phyloP scores from a whole-genome alignment of 1,140 invertebrate genomes.

The Neodiprion virginianus region DNA sequence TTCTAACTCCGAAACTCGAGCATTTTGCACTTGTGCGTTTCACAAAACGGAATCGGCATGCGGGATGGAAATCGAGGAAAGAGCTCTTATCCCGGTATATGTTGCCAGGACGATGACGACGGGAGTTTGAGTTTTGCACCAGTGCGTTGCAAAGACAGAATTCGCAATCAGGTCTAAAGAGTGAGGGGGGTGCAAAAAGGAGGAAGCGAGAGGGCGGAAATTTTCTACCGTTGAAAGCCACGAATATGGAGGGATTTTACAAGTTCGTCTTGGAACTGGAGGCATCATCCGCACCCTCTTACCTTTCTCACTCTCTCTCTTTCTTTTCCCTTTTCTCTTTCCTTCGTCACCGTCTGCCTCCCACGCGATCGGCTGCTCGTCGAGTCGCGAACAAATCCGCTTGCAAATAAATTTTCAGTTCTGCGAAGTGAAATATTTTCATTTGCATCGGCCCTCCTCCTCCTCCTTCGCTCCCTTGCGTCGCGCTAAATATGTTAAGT shows the following conservation, averaged over 20 bases:
- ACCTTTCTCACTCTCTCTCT: constrained; percentile 9
- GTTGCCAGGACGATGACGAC: neutral
- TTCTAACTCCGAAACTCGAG: too few relatives aligned
- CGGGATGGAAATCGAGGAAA: neutral
- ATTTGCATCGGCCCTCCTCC: neutral
- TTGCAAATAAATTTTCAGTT: neutral
- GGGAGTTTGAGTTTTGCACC: neutral
- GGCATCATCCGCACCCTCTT: constrained; percentile 20
- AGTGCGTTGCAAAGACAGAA: neutral
- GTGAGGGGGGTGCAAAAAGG: too few relatives aligned
- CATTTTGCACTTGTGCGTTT: too few relatives aligned
- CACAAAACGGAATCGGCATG: too few relatives aligned
- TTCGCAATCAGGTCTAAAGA: neutral
- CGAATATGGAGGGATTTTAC: constrained; percentile 18
- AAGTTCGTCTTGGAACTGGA: constrained; percentile 24
- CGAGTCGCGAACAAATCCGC: constrained; percentile 24
- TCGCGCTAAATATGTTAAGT: neutral
- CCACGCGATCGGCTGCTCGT: constrained; percentile 7
- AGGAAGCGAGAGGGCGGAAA: constrained; percentile 16
- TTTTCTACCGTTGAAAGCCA: too few relatives aligned
- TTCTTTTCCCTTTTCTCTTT: neutral
- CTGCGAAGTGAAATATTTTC: neutral
- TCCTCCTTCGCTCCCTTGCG: neutral
- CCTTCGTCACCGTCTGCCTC: neutral
- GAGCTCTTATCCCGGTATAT: neutral